phyloP scores from a whole-genome alignment of 2,888 invertebrate genomes.

The Pogonocherus hispidulus region DNA sequence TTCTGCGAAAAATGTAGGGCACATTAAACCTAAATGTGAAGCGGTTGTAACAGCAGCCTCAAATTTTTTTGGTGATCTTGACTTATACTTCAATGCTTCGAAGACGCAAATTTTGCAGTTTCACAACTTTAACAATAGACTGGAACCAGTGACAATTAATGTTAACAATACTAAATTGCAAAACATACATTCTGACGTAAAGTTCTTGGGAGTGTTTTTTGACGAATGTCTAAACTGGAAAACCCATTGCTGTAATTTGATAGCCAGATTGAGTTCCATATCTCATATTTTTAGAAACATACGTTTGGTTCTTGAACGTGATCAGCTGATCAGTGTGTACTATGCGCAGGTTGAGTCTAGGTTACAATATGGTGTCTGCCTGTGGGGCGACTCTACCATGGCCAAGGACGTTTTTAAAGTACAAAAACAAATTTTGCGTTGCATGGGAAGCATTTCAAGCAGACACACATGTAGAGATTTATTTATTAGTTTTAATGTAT shows the following conservation, averaged over 20 bases:
- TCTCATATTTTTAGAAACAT: not conserved
- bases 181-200: not conserved
- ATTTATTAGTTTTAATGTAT: not conserved
- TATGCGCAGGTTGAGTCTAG: not conserved
- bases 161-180: not conserved
- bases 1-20: not conserved
- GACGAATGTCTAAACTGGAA: not conserved
- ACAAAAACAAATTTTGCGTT: not conserved
- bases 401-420: not conserved
- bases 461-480: not conserved
- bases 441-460: not conserved
- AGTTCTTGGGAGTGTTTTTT: not conserved
- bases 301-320: not conserved
- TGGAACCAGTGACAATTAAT: too few relatives aligned
- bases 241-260: not conserved
- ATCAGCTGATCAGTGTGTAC: not conserved
- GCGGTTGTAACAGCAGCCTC: not conserved
- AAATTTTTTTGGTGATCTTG: not conserved
- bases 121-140: not conserved
- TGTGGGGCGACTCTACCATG: slow-evolving; percentile 4
- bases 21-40: not conserved
- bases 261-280: not conserved
- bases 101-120: not conserved
- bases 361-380: not conserved
- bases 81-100: not conserved